Evolutionary conservation across 2,797 vertebrate species (phyloP).

Genomic region (Protonibea diacanthus): DNA sequence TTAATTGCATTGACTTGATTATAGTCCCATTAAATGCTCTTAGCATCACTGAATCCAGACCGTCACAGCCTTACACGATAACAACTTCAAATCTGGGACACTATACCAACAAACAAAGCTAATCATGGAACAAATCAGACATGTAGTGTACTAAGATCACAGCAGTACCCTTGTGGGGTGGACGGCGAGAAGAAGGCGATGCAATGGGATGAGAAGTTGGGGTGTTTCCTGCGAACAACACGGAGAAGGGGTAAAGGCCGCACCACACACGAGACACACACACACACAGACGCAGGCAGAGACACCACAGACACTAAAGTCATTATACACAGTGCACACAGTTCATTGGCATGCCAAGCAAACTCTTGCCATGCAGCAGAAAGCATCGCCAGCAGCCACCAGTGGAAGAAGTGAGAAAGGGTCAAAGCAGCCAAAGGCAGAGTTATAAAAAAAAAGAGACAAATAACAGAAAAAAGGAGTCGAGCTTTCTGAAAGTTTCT

Average conservation of each 20-base stretch:
- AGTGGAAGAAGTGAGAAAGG: slow-evolving; percentile 31
- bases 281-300: slow-evolving; percentile 50
- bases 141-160: slow-evolving; percentile 56
- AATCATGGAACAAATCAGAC: slow-evolving; percentile 41
- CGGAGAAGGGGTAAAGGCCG: slow-evolving; percentile 83
- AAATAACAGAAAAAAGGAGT: slow-evolving; percentile 19
- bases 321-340: slow-evolving; percentile 49
- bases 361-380: slow-evolving; percentile 57
- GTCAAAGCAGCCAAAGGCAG: slow-evolving; percentile 52
- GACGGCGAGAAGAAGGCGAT: slow-evolving; percentile 80
- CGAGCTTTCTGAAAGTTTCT: slow-evolving; percentile 56
- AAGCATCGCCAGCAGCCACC: slow-evolving; percentile 48
- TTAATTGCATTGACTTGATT: slow-evolving; percentile 34
- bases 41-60: slow-evolving; percentile 25
- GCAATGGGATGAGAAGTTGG: slow-evolving; percentile 86
- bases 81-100: slow-evolving; percentile 9
- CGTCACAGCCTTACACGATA: slow-evolving; percentile 24
- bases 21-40: slow-evolving; percentile 28
- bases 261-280: slow-evolving; percentile 63
- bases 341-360: slow-evolving; percentile 67
- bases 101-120: slow-evolving; percentile 43
- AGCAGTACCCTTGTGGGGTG: slow-evolving; percentile 85
- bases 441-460: background rate
- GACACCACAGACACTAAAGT: slow-evolving; percentile 54
- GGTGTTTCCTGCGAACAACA: slow-evolving; percentile 86